Conservation (phyloP, 2,797 vertebrate genomes). For the Hydrocynus forskahlii region DNA sequence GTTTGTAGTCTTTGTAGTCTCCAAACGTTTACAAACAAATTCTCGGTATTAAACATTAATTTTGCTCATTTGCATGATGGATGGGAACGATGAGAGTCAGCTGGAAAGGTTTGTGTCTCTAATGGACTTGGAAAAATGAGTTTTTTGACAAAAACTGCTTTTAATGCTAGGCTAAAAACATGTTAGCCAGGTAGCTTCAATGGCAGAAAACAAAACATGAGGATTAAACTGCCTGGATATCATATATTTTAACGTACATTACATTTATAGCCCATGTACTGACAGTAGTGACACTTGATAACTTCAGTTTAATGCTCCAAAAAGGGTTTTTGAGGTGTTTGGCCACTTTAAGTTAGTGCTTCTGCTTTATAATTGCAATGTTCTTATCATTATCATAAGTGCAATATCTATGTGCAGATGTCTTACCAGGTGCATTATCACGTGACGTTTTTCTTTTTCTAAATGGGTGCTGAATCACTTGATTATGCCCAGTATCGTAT, state of each 20-base stretch:
- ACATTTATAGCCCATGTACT: no score
- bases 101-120: constrained; percentile 73
- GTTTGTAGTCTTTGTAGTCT: constrained; percentile 1
- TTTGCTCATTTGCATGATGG: not conserved
- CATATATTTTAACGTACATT: not conserved
- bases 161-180: not conserved
- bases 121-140: not conserved
- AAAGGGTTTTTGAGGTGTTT: not conserved
- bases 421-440: no score
- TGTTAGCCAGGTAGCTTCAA: not conserved
- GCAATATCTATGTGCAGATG: no score
- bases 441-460: no score
- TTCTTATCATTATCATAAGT: no score
- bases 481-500: no score
- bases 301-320: not conserved
- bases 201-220: not conserved
- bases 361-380: not conserved
- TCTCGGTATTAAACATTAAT: no score
- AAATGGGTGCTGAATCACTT: no score
- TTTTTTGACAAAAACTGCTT: not conserved
- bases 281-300: not conserved
- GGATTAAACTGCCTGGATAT: not conserved
- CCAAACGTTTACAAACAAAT: not conserved
- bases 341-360: not conserved
- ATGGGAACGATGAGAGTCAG: constrained; percentile 66